Base-by-base conservation (phyloP, 2,113 vertebrate species). In the Pantherophis guttatus region DNA sequence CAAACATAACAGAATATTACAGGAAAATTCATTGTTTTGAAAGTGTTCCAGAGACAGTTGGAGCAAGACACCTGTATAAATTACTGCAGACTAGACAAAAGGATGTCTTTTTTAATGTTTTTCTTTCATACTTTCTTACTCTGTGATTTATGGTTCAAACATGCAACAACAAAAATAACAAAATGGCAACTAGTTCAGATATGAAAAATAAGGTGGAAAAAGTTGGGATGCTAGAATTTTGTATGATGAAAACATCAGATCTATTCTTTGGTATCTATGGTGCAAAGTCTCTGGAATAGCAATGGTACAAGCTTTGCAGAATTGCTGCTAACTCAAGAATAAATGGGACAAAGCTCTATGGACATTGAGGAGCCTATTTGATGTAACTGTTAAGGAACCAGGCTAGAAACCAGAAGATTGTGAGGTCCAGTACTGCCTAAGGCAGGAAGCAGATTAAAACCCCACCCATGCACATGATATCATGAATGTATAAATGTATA, bases 21-120 rank as follows among this genome's bases (percentile, higher is more conserved):
- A 58, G 13, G 29, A 87, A 87, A 92, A 52, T 85, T 87, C 8
- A 87, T 92, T 58, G 54, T n/a, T 87, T 23, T 65, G 86, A n/a
- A 87, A 33, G 55, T 91, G 53, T 70, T 88, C n/a, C 23, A 54
- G 86, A 92, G 58, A 65, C 91, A 88, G 11, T n/a, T 92, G 57
- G 44, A 92, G 48, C 91, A 92, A 39, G 50, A 65, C 57, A 88
- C 33, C 48, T 26, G 1, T 70, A 92, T 88, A 58, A 92, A 92
- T 88, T 92, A 88, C 53, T 92, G 86, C 58, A 92, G 12, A 39
- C 44, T 62, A 50, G 15, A 87, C 85, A 92, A 33, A 59, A 65
- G 81, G 3, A 39, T 91, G 59, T 29, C 39, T 52, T 86, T 44
- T 62, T 59, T 55, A 4, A 87, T 33, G 19, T 44, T 86, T 57